Conservation (phyloP, 2,888 invertebrate species). For the Aporophyla nigra region DNA sequence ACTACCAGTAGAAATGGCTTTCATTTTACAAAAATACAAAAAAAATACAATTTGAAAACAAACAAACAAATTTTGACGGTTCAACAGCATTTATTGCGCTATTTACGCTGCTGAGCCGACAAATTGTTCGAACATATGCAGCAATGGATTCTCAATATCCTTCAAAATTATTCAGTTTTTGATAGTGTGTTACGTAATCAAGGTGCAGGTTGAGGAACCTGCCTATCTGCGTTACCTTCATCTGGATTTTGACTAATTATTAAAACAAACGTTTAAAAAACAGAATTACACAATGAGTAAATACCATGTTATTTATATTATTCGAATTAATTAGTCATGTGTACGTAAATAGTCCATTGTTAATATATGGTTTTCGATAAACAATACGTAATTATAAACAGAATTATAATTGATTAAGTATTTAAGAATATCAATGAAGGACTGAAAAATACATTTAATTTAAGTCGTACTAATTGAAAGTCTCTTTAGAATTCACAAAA, state of each 20-base stretch:
- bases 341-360: constrained; percentile 24
- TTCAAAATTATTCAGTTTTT: too few relatives aligned
- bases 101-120: too few relatives aligned
- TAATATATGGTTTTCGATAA: constrained; percentile 15
- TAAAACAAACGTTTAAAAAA: constrained; percentile 11
- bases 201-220: not conserved
- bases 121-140: too few relatives aligned
- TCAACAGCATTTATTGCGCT: too few relatives aligned
- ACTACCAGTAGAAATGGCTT: too few relatives aligned
- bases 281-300: constrained; percentile 11
- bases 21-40: too few relatives aligned
- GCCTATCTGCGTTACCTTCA: not conserved
- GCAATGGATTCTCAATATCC: too few relatives aligned
- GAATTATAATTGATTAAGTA: not conserved
- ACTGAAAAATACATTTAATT: constrained; percentile 8
- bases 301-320: constrained; percentile 20
- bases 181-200: too few relatives aligned
- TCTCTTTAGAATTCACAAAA: constrained; percentile 5
- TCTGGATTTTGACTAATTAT: not conserved
- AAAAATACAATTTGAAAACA: too few relatives aligned
- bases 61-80: too few relatives aligned
- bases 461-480: not conserved
- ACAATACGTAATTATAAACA: not conserved
- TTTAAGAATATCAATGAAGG: not conserved
- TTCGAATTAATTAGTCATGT: constrained; percentile 22